These are phyloP conservation scores for Albula glossodonta DNA, from an alignment of 2,113 vertebrate genomes.

Conservation along the genomic window DNA sequence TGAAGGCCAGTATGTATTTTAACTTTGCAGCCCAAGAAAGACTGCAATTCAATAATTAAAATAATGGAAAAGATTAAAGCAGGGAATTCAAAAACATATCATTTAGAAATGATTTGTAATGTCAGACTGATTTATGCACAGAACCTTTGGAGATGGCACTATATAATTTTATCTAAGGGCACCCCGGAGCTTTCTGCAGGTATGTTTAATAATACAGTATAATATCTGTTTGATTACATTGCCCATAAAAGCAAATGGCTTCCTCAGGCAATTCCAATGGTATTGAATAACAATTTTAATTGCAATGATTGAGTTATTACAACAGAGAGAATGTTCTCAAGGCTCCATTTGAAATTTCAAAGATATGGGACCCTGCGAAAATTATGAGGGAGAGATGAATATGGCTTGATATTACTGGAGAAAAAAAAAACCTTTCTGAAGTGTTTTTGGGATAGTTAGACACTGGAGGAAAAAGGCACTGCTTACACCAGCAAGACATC, in stretches of 20 bases:
- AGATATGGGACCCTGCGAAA: background rate
- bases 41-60: background rate
- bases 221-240: background rate
- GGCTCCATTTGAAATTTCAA: background rate
- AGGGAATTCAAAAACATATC: background rate
- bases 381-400: background rate
- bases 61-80: background rate
- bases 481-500: no score
- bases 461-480: background rate
- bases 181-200: background rate
- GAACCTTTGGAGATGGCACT: background rate
- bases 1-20: background rate
- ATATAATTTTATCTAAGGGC: background rate
- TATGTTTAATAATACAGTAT: background rate
- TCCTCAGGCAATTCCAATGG: background rate
- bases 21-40: background rate
- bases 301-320: background rate
- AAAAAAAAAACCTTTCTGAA: background rate
- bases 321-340: background rate
- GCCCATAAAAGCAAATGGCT: background rate
- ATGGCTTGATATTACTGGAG: background rate
- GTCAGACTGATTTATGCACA: background rate
- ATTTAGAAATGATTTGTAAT: background rate
- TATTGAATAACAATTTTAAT: slow-evolving; percentile 7
- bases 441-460: background rate